Evolutionary conservation across 1,140 invertebrate species (phyloP), one percentile per base, ranked within the genome.

Genomic region (Calliopsis andreniformis): DNA sequence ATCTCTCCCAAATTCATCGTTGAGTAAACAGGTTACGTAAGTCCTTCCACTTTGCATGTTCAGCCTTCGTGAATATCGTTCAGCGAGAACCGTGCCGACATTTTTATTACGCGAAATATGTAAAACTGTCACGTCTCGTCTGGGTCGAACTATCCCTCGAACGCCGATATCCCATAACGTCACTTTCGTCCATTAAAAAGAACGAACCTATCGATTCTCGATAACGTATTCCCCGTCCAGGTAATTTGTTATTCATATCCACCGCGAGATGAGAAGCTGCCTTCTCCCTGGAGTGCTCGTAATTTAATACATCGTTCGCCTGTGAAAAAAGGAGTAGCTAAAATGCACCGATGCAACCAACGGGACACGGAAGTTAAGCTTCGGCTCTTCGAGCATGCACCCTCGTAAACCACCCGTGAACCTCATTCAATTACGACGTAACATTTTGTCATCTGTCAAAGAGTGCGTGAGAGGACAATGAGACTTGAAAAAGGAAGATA

Each of bases 181-280:
- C 73, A 69, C 73, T 76, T 69, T 76, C 66, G 53, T 76, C 73
- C 66, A 76, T 76, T 68, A 76, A 68, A 39, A 76, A 53, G 55
- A 69, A 59, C 64, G 73, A 75, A 75, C 66, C 35, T 69, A 76
- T 76, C 66, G 73, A 76, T 76, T 69, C 66, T 68, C 66, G 66
- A 76, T 76, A 76, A 76, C 55, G 56, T 79, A 79, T 79, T 76
- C 72, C 32, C 43, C 56, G 59, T 58, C 59, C 64, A 42, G 49
- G 63, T 69, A 76, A 79, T 79, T 76, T 76, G 78, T 68, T 68
- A 76, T 69, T 79, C 78, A 79, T 76, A 76, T 69, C 66, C 43
- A 76, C 45, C 53, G 55, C 35, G 66, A 68, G 55, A 76, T 42
- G 73, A 69, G 55, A 69, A 32, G 55, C 64, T 23, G 70, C 35